These are phyloP conservation scores for Sinocyclocheilus anophthalmus DNA, from an alignment of 2,113 vertebrate species.

Conservation along the genomic window DNA sequence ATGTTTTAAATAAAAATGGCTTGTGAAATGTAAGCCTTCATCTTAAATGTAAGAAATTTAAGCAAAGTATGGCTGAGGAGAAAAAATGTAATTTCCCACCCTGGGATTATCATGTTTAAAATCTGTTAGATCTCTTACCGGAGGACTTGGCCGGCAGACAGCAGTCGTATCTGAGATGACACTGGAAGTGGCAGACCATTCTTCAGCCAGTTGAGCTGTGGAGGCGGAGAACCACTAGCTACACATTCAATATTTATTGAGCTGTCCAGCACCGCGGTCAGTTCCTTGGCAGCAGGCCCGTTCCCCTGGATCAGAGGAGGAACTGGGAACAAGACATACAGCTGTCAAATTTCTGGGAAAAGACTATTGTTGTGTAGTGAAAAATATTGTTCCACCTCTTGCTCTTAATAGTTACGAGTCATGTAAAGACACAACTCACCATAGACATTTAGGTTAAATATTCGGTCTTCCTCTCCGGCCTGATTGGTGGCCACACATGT, in stretches of 20 bases:
- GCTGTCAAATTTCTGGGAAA: constrained; percentile 21
- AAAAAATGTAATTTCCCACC: neutral
- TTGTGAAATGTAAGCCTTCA: neutral
- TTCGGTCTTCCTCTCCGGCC: constrained; percentile 92
- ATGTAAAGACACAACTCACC: constrained; percentile 74
- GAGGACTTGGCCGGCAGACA: constrained; percentile 88
- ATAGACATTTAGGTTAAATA: constrained; percentile 91
- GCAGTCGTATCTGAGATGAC: constrained; percentile 85
- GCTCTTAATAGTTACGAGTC: too few relatives aligned
- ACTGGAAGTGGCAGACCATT: constrained; percentile 90
- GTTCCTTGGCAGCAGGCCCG: constrained; percentile 70
- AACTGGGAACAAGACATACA: constrained; percentile 72
- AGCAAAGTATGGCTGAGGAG: neutral
- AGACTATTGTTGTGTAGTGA: neutral
- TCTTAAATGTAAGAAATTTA: neutral
- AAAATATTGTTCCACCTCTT: neutral
- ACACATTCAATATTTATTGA: constrained; percentile 90
- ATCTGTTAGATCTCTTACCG: constrained; percentile 76
- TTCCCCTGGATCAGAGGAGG: constrained; percentile 83
- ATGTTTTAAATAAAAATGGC: neutral
- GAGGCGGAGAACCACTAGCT: constrained; percentile 84
- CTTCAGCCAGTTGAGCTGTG: constrained; percentile 94
- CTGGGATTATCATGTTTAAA: neutral
- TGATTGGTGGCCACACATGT: constrained; percentile 89
- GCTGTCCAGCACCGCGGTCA: constrained; percentile 81